Percentiles rank a stretch among this genome's conserved stretches.
phyloP scores from a whole-genome alignment of 2,113 vertebrate genomes.

The Crotalus helleri region DNA sequence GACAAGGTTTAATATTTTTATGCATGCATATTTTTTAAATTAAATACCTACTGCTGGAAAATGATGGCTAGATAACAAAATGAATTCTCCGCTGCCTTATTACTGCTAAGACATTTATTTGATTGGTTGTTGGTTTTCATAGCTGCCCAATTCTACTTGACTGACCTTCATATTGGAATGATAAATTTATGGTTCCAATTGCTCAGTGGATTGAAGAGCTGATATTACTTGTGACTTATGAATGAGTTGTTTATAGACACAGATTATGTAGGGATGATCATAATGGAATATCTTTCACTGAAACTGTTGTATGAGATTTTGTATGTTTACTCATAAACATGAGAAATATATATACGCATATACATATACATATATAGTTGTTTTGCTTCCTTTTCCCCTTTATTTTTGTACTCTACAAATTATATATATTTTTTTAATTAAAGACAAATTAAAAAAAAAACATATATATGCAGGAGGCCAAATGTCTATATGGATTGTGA shows the following conservation, averaged over 20 bases:
- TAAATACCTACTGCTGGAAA: background rate
- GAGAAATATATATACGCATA: too few species aligned
- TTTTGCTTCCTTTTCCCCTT: background rate
- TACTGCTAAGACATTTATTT: background rate
- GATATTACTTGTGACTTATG: background rate
- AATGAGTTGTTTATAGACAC: background rate
- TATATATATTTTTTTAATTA: background rate
- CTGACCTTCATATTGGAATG: background rate
- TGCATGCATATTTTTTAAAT: background rate
- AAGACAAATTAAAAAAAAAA: too few species aligned
- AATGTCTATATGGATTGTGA: too few species aligned
- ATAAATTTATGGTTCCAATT: background rate
- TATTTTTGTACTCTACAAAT: background rate
- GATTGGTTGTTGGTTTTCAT: background rate
- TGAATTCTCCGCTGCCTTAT: background rate
- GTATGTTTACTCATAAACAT: background rate
- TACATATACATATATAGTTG: background rate
- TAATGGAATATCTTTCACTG: background rate
- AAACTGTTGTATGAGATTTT: background rate
- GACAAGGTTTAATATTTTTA: background rate
- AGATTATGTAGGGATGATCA: background rate
- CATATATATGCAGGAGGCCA: too few species aligned
- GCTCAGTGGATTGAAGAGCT: background rate
- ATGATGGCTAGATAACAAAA: background rate
- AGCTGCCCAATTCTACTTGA: background rate